Percentiles rank a stretch among this genome's conserved stretches.
Conservation (phyloP, 2,797 vertebrate species). For the Saxicola maurus region DNA sequence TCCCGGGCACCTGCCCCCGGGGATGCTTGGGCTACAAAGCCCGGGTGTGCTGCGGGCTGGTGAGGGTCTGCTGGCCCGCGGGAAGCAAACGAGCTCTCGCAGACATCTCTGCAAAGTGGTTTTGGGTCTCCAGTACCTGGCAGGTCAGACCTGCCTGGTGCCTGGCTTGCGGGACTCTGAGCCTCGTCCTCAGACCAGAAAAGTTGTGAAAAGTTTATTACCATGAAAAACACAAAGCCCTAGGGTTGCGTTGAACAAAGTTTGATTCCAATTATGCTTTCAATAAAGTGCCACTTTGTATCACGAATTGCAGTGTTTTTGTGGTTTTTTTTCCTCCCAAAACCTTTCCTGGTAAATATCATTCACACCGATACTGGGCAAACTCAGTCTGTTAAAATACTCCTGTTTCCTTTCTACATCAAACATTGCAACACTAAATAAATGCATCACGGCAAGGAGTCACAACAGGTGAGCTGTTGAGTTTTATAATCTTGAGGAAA, state of each 20-base stretch:
- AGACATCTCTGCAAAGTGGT: not conserved
- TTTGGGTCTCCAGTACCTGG: not conserved
- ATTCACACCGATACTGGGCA: not conserved
- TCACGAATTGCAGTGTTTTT: not conserved
- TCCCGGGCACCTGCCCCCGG: not conserved
- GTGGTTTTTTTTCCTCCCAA: too few species aligned
- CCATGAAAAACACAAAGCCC: not conserved
- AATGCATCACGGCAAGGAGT: not conserved
- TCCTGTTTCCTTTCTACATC: not conserved
- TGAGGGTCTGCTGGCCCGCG: not conserved
- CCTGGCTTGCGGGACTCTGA: not conserved
- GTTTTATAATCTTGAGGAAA: not conserved
- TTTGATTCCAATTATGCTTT: not conserved
- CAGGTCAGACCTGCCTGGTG: not conserved
- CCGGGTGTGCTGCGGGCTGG: not conserved
- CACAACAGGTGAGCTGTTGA: not conserved
- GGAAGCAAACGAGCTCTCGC: not conserved
- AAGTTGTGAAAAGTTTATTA: not conserved
- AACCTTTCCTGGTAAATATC: not conserved
- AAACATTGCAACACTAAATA: not conserved
- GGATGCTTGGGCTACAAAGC: not conserved
- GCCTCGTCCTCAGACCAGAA: not conserved
- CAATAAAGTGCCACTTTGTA: not conserved
- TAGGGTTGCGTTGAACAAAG: not conserved
- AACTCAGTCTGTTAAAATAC: not conserved